Conservation (phyloP, 2,888 invertebrate species). For the Polylopha cassiicola region DNA sequence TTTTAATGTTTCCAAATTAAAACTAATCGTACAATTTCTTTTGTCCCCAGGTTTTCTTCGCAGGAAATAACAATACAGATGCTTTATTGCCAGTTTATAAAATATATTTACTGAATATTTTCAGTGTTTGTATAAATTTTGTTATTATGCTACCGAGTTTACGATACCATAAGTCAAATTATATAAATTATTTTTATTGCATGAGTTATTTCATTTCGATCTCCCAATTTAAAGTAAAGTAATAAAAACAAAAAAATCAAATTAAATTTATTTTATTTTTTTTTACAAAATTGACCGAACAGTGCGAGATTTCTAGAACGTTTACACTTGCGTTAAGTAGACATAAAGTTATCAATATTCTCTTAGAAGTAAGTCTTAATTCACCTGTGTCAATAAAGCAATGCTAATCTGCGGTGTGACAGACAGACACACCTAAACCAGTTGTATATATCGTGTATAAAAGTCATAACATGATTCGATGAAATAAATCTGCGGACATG, state of each 20-base stretch:
- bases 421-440: constrained; percentile 48
- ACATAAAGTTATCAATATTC: constrained; percentile 74
- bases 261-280: constrained; percentile 74
- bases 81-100: constrained; percentile 74
- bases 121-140: constrained; percentile 72
- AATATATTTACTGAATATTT: constrained; percentile 74
- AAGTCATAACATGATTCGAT: constrained; percentile 67
- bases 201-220: constrained; percentile 50
- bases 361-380: constrained; percentile 75
- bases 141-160: constrained; percentile 74
- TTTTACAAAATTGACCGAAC: constrained; percentile 78
- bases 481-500: constrained; percentile 53
- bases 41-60: constrained; percentile 50
- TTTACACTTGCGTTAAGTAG: constrained; percentile 78
- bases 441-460: constrained; percentile 57
- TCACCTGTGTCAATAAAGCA: constrained; percentile 72
- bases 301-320: constrained; percentile 78
- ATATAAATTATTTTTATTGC: constrained; percentile 77
- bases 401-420: constrained; percentile 47
- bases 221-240: background rate
- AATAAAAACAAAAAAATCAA: constrained; percentile 58
- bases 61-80: constrained; percentile 56
- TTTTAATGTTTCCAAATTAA: background rate
- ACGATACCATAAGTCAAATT: constrained; percentile 72
- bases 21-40: constrained; percentile 21